These are phyloP conservation scores for Ceramica pisi DNA, from an alignment of 2,888 invertebrate species.

Conservation along the genomic window DNA sequence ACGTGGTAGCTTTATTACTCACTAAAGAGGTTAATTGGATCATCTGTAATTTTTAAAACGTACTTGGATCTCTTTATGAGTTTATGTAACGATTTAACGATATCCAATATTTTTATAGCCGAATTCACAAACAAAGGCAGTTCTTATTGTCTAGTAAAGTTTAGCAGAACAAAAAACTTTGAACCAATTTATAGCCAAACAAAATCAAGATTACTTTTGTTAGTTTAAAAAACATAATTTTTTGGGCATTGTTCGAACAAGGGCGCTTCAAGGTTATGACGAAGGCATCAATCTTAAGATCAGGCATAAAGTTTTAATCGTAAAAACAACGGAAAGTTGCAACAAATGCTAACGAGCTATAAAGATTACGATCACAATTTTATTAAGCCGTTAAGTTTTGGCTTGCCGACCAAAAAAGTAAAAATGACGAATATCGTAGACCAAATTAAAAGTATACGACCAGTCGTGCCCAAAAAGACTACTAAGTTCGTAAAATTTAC, in stretches of 20 bases:
- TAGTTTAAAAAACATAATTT: not conserved
- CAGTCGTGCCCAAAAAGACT: not conserved
- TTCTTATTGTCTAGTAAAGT: not conserved
- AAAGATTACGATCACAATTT: constrained; percentile 13
- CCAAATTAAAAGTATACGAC: not conserved
- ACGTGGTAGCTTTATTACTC: constrained; percentile 66
- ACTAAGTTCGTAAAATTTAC: constrained; percentile 10
- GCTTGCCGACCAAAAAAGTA: not conserved
- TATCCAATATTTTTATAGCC: constrained; percentile 2
- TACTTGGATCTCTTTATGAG: not conserved
- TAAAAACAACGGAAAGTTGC: constrained; percentile 25
- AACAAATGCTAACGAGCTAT: not conserved
- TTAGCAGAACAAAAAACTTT: not conserved
- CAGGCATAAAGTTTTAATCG: not conserved
- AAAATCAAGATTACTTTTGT: constrained; percentile 2
- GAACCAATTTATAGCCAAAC: not conserved
- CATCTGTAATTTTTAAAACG: constrained; percentile 66
- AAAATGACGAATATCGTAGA: constrained; percentile 1
- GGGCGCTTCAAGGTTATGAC: constrained; percentile 5
- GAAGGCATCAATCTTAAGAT: constrained; percentile 3
- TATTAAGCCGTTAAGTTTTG: constrained; percentile 6
- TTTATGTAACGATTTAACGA: not conserved
- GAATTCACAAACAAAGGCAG: not conserved
- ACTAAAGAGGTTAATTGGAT: constrained; percentile 73
- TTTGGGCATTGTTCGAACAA: constrained; percentile 7